Percentiles rank a stretch among this genome's conserved stretches.
Evolutionary conservation across 2,888 invertebrate species (phyloP).

Genomic region (Junonia oenone): DNA sequence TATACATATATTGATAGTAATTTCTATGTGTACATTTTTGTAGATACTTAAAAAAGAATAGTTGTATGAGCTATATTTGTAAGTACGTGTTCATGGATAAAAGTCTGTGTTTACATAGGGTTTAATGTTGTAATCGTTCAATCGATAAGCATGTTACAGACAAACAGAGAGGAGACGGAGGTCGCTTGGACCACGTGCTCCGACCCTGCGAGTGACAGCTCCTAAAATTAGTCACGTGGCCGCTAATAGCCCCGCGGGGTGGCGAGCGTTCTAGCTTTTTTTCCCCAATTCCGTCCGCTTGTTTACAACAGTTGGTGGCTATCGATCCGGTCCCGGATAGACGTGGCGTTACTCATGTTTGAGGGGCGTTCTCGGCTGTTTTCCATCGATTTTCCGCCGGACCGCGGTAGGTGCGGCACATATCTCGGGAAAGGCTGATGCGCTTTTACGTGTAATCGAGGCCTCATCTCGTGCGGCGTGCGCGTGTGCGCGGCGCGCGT

Average conservation of each 20-base stretch:
- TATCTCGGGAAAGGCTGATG: constrained; percentile 54
- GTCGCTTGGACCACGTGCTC: constrained; percentile 50
- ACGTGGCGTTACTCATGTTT: constrained; percentile 59
- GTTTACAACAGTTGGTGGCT: constrained; percentile 75
- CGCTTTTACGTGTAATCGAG: constrained; percentile 58
- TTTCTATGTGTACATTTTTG: no score
- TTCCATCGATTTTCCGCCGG: constrained; percentile 65
- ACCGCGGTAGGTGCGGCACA: constrained; percentile 23
- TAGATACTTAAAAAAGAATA: no score
- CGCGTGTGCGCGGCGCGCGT: constrained; percentile 36
- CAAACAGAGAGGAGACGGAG: constrained; percentile 8
- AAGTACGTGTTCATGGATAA: no score
- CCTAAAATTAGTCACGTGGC: constrained; percentile 78
- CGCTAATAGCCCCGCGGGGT: constrained; percentile 65
- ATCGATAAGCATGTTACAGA: not conserved
- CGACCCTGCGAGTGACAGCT: constrained; percentile 69
- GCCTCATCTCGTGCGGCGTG: constrained; percentile 22
- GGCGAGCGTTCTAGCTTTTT: constrained; percentile 54
- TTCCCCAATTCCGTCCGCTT: constrained; percentile 60
- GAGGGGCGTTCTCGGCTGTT: constrained; percentile 54
- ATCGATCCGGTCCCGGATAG: constrained; percentile 56
- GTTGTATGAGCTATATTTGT: no score
- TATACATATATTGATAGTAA: not conserved
- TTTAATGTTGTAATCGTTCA: not conserved
- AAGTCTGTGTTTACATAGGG: no score